Conservation (phyloP, 2,888 invertebrate genomes). For the Agapostemon virescens region DNA sequence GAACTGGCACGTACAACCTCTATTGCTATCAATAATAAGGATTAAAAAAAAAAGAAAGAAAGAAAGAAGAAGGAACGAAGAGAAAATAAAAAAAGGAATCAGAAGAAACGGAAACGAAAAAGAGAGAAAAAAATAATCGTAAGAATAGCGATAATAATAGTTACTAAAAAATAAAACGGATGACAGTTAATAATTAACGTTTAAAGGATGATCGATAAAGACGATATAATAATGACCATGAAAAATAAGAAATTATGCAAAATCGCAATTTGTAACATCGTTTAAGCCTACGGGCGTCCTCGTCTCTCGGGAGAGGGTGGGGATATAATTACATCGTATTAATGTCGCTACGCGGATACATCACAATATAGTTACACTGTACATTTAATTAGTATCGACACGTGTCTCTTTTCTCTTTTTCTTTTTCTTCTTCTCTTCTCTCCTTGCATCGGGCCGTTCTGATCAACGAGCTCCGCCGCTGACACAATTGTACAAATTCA, state of each 20-base stretch:
- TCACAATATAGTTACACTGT: conserved; percentile 81
- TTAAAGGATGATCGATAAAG: conserved; percentile 64
- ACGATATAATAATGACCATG: conserved; percentile 61
- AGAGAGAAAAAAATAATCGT: conserved; percentile 65
- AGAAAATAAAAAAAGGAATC: no score
- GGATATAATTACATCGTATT: conserved; percentile 70
- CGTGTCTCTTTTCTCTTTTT: conserved; percentile 12
- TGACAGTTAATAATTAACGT: conserved; percentile 60
- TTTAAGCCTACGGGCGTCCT: conserved; percentile 64
- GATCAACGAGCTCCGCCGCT: conserved; percentile 66
- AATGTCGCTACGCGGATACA: conserved; percentile 77
- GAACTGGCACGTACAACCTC: conserved; percentile 76
- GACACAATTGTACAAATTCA: conserved; percentile 77
- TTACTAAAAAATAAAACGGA: conserved; percentile 58
- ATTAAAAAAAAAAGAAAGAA: conserved; percentile 54
- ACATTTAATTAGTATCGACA: conserved; percentile 77
- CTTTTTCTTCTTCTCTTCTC: neutral
- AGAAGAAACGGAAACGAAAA: conserved; percentile 50
- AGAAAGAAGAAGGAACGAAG: conserved; percentile 22
- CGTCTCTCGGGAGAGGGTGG: conserved; percentile 17
- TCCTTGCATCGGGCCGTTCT: conserved; percentile 57
- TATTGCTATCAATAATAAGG: conserved; percentile 69
- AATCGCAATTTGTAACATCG: conserved; percentile 64
- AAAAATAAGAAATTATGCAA: conserved; percentile 62
- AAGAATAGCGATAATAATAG: conserved; percentile 63